These are phyloP conservation scores for Galemys pyrenaicus DNA, from an alignment of 2,113 vertebrate genomes.

Conservation along the genomic window DNA sequence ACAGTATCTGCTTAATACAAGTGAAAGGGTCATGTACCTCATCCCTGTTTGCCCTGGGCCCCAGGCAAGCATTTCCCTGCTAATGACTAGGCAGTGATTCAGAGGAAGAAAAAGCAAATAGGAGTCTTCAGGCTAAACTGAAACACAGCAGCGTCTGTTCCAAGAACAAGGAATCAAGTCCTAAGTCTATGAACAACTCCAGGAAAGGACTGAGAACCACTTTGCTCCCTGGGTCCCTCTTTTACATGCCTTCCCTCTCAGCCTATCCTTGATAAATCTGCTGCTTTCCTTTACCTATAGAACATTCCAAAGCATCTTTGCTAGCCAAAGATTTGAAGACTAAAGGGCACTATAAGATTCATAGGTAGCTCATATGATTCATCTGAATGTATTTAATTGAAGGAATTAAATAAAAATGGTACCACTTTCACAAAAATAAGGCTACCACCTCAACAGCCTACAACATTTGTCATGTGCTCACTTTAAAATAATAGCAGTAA, in stretches of 20 bases:
- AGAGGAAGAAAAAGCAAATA: slow-evolving; percentile 43
- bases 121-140: not conserved
- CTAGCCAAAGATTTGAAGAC: not conserved
- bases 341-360: not conserved
- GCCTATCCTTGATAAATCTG: not conserved
- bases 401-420: not conserved
- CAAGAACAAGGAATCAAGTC: not conserved
- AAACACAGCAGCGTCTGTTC: slow-evolving; percentile 23
- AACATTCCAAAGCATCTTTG: not conserved
- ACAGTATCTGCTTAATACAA: not conserved
- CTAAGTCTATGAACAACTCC: not conserved
- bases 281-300: not conserved
- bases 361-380: not conserved
- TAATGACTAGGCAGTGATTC: slow-evolving; percentile 15
- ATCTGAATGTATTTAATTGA: not conserved
- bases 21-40: not conserved
- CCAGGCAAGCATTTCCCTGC: not conserved
- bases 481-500: slow-evolving; percentile 43
- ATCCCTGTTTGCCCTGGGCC: not conserved
- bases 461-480: not conserved
- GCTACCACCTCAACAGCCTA: not conserved
- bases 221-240: not conserved
- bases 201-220: not conserved
- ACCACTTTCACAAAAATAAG: not conserved
- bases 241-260: not conserved